Percentiles rank a stretch among this genome's conserved stretches.
Conservation (phyloP, 2,113 vertebrate species). For the Thamnophis sirtalis region DNA sequence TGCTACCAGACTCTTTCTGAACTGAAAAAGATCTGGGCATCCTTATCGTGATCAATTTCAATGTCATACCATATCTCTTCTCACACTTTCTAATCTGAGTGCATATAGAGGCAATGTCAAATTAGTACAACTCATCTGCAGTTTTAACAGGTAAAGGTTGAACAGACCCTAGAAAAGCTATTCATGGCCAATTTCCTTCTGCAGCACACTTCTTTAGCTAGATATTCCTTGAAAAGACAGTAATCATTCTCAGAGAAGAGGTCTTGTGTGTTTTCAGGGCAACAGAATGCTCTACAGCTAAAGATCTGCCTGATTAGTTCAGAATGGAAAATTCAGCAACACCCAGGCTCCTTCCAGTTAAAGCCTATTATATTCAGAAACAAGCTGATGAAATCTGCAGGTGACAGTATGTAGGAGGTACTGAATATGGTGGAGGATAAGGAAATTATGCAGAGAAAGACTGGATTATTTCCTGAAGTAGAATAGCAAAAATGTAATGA, state of each 20-base stretch:
- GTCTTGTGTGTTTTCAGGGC: neutral
- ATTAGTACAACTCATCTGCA: neutral
- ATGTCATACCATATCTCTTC: neutral
- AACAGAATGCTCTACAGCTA: neutral
- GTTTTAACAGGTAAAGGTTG: neutral
- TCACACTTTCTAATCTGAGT: conserved; percentile 11
- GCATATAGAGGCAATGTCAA: conserved; percentile 18
- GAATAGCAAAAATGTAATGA: neutral
- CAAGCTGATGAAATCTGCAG: neutral
- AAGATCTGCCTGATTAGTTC: neutral
- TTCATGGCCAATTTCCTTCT: neutral
- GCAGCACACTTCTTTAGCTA: neutral
- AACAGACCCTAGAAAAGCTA: neutral
- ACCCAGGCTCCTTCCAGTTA: neutral
- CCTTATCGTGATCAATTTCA: neutral
- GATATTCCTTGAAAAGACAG: neutral
- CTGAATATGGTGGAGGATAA: neutral
- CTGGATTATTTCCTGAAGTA: neutral
- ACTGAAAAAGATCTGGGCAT: neutral
- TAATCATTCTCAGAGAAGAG: neutral
- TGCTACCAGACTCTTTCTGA: neutral
- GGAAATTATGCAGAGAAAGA: neutral
- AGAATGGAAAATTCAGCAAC: neutral
- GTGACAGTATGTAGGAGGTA: neutral
- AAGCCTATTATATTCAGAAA: neutral